Conservation (phyloP, 2,888 invertebrate genomes). For the Rhyacophila evoluta region DNA sequence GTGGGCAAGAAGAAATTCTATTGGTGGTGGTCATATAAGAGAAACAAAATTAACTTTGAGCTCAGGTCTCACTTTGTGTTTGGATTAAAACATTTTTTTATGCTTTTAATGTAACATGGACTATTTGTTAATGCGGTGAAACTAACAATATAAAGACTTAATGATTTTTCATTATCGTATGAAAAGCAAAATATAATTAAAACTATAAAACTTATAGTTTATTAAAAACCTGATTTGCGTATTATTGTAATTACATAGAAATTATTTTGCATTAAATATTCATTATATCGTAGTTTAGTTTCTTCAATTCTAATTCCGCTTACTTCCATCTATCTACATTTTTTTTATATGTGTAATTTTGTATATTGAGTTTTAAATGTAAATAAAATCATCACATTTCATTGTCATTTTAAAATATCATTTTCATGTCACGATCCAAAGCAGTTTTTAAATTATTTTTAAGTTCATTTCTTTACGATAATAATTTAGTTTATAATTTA, state of each 20-base stretch:
- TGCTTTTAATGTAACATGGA: too few species aligned
- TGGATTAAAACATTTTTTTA: too few species aligned
- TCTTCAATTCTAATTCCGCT: not conserved
- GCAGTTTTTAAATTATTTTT: conserved; percentile 37
- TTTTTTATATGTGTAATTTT: not conserved
- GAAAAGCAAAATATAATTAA: too few species aligned
- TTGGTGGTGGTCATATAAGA: too few species aligned
- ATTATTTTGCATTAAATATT: not conserved
- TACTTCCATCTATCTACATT: not conserved
- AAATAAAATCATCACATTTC: conserved; percentile 30
- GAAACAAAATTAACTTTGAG: too few species aligned
- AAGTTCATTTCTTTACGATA: not conserved
- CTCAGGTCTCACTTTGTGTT: too few species aligned
- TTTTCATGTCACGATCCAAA: conserved; percentile 41
- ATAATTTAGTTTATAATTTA: not conserved
- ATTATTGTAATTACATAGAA: not conserved
- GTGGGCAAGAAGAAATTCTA: too few species aligned
- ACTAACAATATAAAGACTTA: too few species aligned
- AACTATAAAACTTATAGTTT: too few species aligned
- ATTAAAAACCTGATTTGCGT: too few species aligned
- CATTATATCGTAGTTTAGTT: not conserved
- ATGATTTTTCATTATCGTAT: too few species aligned
- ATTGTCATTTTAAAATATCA: conserved; percentile 3
- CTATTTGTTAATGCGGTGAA: too few species aligned
- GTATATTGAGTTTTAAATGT: conserved; percentile 23